Evolutionary conservation across 2,888 invertebrate species (phyloP).

Genomic region (Andrena bucephala): DNA sequence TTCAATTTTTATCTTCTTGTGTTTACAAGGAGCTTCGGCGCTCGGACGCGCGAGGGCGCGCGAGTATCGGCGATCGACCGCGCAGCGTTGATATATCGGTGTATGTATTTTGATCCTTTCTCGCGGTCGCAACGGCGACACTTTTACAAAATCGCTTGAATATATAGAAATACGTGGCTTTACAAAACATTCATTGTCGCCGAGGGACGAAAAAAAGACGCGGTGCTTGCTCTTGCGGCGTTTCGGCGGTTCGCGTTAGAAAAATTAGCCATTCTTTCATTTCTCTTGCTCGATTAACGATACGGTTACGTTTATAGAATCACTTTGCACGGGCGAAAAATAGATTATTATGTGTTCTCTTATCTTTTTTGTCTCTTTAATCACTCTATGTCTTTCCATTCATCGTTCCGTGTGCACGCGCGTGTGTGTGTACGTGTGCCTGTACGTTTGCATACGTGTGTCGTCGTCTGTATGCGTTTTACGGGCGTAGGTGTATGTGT

Average conservation of each 20-base stretch:
- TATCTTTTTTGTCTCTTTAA: slow-evolving; percentile 40
- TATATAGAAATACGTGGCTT: slow-evolving; percentile 67
- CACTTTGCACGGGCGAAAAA: slow-evolving; percentile 76
- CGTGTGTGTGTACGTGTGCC: not conserved
- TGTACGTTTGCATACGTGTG: not conserved
- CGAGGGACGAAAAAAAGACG: slow-evolving; percentile 48
- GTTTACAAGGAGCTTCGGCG: not conserved
- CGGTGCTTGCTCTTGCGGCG: slow-evolving; percentile 41
- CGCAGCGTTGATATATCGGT: slow-evolving; percentile 2
- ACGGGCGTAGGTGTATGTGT: not conserved
- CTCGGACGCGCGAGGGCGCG: slow-evolving; percentile 7
- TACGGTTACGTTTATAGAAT: slow-evolving; percentile 67
- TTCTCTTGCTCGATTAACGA: slow-evolving; percentile 51
- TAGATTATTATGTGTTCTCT: slow-evolving; percentile 73
- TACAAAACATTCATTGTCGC: slow-evolving; percentile 61
- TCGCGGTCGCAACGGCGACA: slow-evolving; percentile 42
- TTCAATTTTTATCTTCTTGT: not conserved
- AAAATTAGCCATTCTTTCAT: slow-evolving; percentile 76
- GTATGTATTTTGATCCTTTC: slow-evolving; percentile 60
- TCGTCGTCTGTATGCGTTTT: not conserved
- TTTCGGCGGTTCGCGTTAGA: slow-evolving; percentile 55
- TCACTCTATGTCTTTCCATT: slow-evolving; percentile 32
- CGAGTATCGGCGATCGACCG: slow-evolving; percentile 28
- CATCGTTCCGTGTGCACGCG: slow-evolving; percentile 9
- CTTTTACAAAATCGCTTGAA: slow-evolving; percentile 48